Percentiles rank a stretch among this genome's conserved stretches.
These are phyloP conservation scores for Oithona nana DNA, from an alignment of 2,888 invertebrate genomes.

Conservation along the genomic window DNA sequence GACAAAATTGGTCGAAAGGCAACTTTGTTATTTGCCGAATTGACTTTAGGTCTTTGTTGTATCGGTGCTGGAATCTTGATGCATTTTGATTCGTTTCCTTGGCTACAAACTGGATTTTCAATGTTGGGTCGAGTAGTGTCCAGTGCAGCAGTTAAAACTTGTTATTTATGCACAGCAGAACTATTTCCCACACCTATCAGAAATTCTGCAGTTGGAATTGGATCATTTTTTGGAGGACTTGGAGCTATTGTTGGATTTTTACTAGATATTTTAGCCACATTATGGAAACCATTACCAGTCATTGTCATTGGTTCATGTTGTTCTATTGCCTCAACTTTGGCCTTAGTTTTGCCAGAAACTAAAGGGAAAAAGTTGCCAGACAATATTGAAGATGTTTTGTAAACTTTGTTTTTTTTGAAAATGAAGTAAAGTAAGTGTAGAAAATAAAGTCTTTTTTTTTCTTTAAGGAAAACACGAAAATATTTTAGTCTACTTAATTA, in stretches of 20 bases:
- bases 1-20: slow-evolving; percentile 45
- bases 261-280: slow-evolving; percentile 31
- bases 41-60: slow-evolving; percentile 5
- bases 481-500: too few species aligned
- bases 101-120: slow-evolving; percentile 32
- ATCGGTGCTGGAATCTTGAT: slow-evolving; percentile 8
- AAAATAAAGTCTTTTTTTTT: too few species aligned
- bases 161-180: slow-evolving; percentile 70
- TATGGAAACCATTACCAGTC: slow-evolving; percentile 9
- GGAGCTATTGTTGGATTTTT: slow-evolving; percentile 70
- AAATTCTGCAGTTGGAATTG: slow-evolving; percentile 62
- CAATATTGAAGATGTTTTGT: slow-evolving; percentile 9
- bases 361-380: slow-evolving; percentile 7
- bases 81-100: slow-evolving; percentile 26
- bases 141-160: slow-evolving; percentile 60
- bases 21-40: slow-evolving; percentile 34
- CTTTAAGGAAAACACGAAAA: too few species aligned
- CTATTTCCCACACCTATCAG: slow-evolving; percentile 71
- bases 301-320: neutral
- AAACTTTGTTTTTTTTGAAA: too few species aligned
- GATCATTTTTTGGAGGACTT: slow-evolving; percentile 61
- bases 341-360: slow-evolving; percentile 14
- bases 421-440: too few species aligned
- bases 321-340: slow-evolving; percentile 6
- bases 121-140: slow-evolving; percentile 57